Base-by-base conservation (phyloP, 2,888 invertebrate genomes). In the Boloria selene region DNA sequence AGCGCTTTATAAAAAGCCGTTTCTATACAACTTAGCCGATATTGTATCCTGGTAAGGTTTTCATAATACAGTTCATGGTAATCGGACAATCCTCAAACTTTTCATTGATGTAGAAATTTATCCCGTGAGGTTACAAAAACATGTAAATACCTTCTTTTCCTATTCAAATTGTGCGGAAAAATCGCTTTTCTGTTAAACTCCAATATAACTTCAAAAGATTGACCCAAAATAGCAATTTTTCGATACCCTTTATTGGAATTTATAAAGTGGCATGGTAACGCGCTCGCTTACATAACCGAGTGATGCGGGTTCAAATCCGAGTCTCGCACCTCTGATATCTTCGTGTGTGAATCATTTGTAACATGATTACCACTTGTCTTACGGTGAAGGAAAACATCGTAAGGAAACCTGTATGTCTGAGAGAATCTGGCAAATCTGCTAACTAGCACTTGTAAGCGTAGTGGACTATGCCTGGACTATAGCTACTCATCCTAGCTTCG, bases 41-140 rank as follows among this genome's bases (percentile, higher is more conserved):
- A 51, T 72, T 71, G 72, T 75, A 84, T 87, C 87, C 88, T 87
- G 85, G 82, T 88, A 73, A 56, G 72, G 73, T 77, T 90, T 90
- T 82, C 89, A 87, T 78, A 85, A 90, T 86, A 78, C 70, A 77
- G 85, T 83, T 86, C 89, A 86, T 80, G 86, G 86, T 78, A 78
- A 78, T 76, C 81, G 82, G 75, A 58, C 80, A 81, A 84, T 81
- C 84, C 84, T 72, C 65, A 64, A 72, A 70, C 66, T 70, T 71
- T 65, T 61, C 60, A 58, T 68, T 60, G 56, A 68, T 60, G 64
- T 74, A 74, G 65, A 74, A 73, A 75, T 68, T 54, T 22, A 38
- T 53, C 66, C 69, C 59, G 17, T 55, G 60, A 52, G 60, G 31
- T 56, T 60, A 31, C 42, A 55, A 56, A 64, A 64, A 62, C 47